Evolutionary conservation across 1,140 invertebrate species (phyloP).

Genomic region (Caenorhabditis latens): DNA sequence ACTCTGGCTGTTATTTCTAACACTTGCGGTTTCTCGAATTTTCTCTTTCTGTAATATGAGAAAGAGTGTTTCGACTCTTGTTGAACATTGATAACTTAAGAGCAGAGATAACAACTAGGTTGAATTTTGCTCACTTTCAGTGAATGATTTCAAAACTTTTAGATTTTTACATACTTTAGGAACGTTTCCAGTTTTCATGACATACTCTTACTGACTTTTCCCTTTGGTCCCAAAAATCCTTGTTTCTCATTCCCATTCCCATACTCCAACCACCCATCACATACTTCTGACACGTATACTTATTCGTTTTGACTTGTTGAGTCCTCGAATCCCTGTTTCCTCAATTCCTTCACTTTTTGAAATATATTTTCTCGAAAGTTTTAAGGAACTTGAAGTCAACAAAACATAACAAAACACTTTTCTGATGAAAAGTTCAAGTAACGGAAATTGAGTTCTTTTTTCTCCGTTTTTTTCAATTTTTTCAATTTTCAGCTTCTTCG

Average conservation of each 20-base stretch:
- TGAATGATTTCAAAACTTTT: too few species aligned
- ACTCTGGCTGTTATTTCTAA: not conserved
- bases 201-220: too few species aligned
- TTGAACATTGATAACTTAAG: not conserved
- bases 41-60: not conserved
- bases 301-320: too few species aligned
- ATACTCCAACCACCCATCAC: too few species aligned
- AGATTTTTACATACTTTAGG: too few species aligned
- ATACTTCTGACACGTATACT: too few species aligned
- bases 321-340: too few species aligned
- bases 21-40: not conserved
- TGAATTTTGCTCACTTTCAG: too few species aligned
- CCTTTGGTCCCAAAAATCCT: too few species aligned
- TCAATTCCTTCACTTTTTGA: too few species aligned
- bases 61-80: not conserved
- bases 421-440: not conserved
- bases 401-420: conserved; percentile 17
- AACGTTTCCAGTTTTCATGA: too few species aligned
- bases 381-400: not conserved
- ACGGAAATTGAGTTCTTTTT: conserved; percentile 16
- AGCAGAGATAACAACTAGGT: not conserved
- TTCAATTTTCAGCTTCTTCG: not conserved
- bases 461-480: not conserved
- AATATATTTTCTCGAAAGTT: not conserved
- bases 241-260: too few species aligned